Conservation (phyloP, 2,113 vertebrate genomes). For the Hemichromis elongatus region DNA sequence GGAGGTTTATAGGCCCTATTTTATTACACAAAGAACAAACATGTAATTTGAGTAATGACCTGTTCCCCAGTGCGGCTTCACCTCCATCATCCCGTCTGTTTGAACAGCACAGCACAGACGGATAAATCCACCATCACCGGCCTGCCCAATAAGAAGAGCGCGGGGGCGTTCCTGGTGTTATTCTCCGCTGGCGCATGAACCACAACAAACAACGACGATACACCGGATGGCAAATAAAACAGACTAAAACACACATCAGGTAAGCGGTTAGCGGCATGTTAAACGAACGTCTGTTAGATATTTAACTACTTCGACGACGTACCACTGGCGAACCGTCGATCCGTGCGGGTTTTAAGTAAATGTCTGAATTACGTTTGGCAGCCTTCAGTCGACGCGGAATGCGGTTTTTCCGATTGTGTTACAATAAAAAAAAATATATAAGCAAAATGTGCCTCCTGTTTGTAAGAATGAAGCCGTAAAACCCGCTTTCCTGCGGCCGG, state of each 20-base stretch:
- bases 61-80: too few relatives aligned
- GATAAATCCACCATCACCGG: rapidly evolving
- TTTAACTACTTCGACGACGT: neutral
- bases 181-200: neutral
- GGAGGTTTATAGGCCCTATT: neutral
- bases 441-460: neutral
- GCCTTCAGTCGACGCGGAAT: neutral
- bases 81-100: neutral
- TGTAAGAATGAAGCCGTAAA: rapidly evolving
- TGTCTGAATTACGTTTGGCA: neutral
- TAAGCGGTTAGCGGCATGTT: neutral
- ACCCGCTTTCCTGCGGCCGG: rapidly evolving
- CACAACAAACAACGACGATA: conserved; percentile 16
- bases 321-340: neutral
- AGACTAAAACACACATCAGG: conserved; percentile 1
- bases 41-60: neutral
- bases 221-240: neutral
- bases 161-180: neutral
- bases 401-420: neutral
- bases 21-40: neutral
- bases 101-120: neutral
- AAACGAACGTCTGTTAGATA: neutral
- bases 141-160: conserved; percentile 33
- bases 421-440: neutral
- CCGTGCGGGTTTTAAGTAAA: neutral